Evolutionary conservation across 2,888 invertebrate genomes (phyloP).

Genomic region (Noctua janthe): DNA sequence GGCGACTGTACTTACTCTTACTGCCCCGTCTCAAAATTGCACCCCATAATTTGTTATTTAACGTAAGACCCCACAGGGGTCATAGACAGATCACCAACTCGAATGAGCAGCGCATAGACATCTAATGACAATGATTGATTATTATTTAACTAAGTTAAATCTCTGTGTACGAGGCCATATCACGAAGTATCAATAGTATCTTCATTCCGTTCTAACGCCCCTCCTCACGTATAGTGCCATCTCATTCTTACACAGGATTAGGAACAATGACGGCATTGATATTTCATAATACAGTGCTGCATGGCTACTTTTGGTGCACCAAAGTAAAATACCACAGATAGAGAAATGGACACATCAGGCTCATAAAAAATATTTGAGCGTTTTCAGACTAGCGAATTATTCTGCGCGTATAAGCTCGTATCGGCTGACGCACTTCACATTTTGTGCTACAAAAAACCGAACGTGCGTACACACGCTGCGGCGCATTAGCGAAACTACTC

Average conservation of each 20-base stretch:
- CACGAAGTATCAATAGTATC: not conserved
- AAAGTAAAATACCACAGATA: not conserved
- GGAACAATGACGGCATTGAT: not conserved
- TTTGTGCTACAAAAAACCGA: not conserved
- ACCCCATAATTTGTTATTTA: not conserved
- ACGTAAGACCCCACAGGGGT: constrained; percentile 12
- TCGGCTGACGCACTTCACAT: not conserved
- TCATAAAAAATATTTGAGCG: not conserved
- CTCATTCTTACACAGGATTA: not conserved
- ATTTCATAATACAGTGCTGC: not conserved
- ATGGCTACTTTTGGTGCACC: not conserved
- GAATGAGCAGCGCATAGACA: constrained; percentile 2
- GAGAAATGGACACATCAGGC: too few species aligned
- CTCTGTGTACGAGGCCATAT: constrained; percentile 3
- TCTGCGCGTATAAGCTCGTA: not conserved
- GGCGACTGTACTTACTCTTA: not conserved
- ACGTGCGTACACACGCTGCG: too few species aligned
- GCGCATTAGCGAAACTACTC: too few species aligned
- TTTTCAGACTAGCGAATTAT: not conserved
- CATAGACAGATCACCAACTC: constrained; percentile 12
- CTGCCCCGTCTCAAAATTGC: not conserved
- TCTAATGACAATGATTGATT: constrained; percentile 7
- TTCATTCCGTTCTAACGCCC: not conserved
- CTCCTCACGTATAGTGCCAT: not conserved
- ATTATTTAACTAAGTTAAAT: constrained; percentile 8